Evolutionary conservation across 2,888 invertebrate genomes (phyloP), one percentile per base, ranked within the genome.

Genomic region (Archaeoteleia sp.): DNA sequence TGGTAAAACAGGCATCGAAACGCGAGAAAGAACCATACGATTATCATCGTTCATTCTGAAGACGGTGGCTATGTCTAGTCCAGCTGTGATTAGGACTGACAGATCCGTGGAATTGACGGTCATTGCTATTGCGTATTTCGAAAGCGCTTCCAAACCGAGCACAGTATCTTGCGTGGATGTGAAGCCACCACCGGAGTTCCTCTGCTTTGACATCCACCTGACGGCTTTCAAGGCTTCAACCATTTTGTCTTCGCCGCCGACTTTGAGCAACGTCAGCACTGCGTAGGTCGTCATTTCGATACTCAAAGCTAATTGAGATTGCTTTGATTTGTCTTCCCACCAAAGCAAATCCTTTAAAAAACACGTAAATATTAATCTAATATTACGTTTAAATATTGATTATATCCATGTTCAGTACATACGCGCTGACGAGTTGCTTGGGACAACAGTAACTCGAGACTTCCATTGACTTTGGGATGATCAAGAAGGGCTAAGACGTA

Each of bases 91-190:
- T n/a, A 84, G 77, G 5, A 89, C 78, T 14, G 85, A 84, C 6
- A 88, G 73, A 70, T 87, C 84, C 1, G 87, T 82, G 3, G 85
- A 77, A 39, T 85, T 84, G 8, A 82, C 81, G 1, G 77, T 72
- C 54, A 88, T 84, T 0, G 86, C 79, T 1, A 83, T 77, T 1
- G 89, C 88, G 75, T 89, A 90, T 73, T 87, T 87, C 0, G 89
- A 86, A 7, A 90, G 78, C 0, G 90, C 90, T 71, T 90, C 89
- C 10, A 91, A 82, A 2, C 89, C 90, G 7, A 90, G 86, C 0
- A 89, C 88, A 0, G 90, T 90, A 73, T 90, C 90, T 87, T 92
- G 94, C 0, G 94, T 93, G 0, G 93, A 91, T 0, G 90, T 84
- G 75, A 94, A 94, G 0, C 93, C 93, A 1, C 94, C 94, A 1